Conservation (phyloP, 2,888 invertebrate genomes). For the Microctonus brassicae region DNA sequence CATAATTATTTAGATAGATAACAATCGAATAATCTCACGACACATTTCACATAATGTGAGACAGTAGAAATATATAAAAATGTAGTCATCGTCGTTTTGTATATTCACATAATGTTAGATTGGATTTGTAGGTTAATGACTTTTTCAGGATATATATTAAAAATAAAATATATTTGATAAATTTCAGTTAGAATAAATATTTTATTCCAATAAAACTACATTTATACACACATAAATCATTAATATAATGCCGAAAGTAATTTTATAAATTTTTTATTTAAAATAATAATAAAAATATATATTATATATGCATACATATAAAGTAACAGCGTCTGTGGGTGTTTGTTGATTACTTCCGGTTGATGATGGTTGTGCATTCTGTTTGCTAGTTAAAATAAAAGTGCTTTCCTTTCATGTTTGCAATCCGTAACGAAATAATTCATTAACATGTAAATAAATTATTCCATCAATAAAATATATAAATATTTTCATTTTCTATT, state of each 20-base stretch:
- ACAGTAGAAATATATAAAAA: constrained; percentile 6
- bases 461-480: neutral
- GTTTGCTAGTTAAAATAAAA: constrained; percentile 8
- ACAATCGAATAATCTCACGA: constrained; percentile 41
- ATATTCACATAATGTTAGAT: constrained; percentile 6
- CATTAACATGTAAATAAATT: neutral
- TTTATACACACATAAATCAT: neutral
- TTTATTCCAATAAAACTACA: too few species aligned
- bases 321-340: constrained; percentile 7
- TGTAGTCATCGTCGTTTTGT: neutral
- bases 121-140: constrained; percentile 39
- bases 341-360: constrained; percentile 29
- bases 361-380: constrained; percentile 19
- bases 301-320: neutral
- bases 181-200: neutral
- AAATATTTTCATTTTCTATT: neutral
- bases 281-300: neutral
- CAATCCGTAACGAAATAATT: neutral
- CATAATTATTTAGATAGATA: constrained; percentile 6
- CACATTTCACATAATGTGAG: constrained; percentile 39
- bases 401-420: neutral
- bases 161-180: neutral
- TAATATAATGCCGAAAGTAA: too few species aligned
- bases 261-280: too few species aligned
- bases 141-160: constrained; percentile 31